Evolutionary conservation across 2,797 vertebrate genomes (phyloP), one percentile per base, ranked within the genome.

Genomic region (Pipistrellus nathusii): DNA sequence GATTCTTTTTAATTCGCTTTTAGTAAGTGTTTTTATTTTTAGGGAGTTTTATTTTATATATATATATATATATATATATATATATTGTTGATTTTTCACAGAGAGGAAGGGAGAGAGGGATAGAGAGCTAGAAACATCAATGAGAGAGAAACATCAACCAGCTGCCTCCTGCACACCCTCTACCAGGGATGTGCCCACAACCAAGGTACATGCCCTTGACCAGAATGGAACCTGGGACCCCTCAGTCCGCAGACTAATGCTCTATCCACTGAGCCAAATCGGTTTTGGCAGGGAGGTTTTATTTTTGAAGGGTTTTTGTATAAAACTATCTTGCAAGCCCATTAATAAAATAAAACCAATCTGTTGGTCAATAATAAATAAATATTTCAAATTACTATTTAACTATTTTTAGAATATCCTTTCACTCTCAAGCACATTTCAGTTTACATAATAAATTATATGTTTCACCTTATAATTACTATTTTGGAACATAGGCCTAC

Each of bases 281-380:
- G 44, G 44, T 44, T 44, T 44, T 44, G 44, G 44, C 9, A 44
- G 44, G 20, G 10, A 77, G 44, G 35, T 46, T 46, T 46, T 13
- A 46, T n/a, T 64, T 93, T 81, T 53, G 20, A 14, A 78, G 46
- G 38, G 3, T 9, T 41, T 59, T 68, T 88, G 8, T 9, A 73
- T 66, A 80, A 85, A 92, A 41, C 4, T 64, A 78, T 92, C 84
- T 92, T 55, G 66, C 4, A 78, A 88, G 5, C 44, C 14, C 14
- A 80, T 93, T 62, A 80, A 85, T 75, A 80, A 17, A 90, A 64
- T 53, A 85, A 85, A 78, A 27, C 11, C 75, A 85, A 51, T 66
- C 41, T 89, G 35, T 38, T 73, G 21, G 32, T 75, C 25, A 32
- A 66, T 78, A 69, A 72, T 88, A 69, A 12, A 55, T 46, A 76